phyloP scores from a whole-genome alignment of 1,140 invertebrate genomes.

The Cotesia vestalis region DNA sequence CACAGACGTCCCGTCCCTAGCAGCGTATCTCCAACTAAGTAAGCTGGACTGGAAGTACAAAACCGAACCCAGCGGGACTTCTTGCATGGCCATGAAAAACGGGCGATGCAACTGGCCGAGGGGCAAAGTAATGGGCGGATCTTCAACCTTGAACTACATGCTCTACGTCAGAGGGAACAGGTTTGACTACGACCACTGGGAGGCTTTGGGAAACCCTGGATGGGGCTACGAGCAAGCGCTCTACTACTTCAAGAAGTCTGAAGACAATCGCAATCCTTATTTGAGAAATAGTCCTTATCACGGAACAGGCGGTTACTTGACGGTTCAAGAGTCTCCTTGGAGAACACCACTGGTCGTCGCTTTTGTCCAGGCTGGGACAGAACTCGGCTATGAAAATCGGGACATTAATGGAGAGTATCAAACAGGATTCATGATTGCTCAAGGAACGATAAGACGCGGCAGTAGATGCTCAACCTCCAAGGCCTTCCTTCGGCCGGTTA shows the following conservation, averaged over 20 bases:
- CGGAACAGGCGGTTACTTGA: conserved; percentile 77
- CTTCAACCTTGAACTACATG: conserved; percentile 94
- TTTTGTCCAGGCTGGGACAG: conserved; percentile 85
- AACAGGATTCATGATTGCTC: conserved; percentile 87
- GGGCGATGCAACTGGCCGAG: conserved; percentile 85
- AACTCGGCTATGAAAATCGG: conserved; percentile 87
- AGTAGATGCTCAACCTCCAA: conserved; percentile 90
- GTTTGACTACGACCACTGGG: conserved; percentile 92
- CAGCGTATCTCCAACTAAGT: conserved; percentile 86
- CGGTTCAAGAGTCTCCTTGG: conserved; percentile 87
- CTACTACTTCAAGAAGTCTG: conserved; percentile 90
- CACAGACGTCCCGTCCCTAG: conserved; percentile 86
- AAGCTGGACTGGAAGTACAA: conserved; percentile 93
- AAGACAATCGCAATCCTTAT: conserved; percentile 88
- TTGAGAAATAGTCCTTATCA: conserved; percentile 77
- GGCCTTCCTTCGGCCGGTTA: conserved; percentile 84
- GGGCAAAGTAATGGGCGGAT: conserved; percentile 88
- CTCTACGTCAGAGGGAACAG: conserved; percentile 88
- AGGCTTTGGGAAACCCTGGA: conserved; percentile 81
- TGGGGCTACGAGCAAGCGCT: conserved; percentile 91
- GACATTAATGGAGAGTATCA: conserved; percentile 87
- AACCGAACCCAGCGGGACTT: conserved; percentile 84
- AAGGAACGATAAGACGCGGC: conserved; percentile 87
- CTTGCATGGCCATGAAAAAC: conserved; percentile 78
- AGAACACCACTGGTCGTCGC: conserved; percentile 80